Base-by-base conservation (phyloP, 2,888 invertebrate genomes). In the Leucania comma region DNA sequence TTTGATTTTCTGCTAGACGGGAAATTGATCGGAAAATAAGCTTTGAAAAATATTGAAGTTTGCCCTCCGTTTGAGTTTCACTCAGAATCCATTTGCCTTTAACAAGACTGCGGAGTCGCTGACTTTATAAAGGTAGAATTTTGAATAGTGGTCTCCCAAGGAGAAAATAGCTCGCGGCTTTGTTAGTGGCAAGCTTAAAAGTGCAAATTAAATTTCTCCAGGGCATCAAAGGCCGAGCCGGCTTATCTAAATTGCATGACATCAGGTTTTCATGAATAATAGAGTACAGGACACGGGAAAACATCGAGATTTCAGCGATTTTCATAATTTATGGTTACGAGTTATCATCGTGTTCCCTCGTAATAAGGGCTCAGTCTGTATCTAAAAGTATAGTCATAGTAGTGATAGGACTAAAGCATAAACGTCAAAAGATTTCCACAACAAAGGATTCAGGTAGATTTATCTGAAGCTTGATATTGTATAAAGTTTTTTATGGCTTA, bases 181-280 rank as follows among this genome's bases (percentile, higher is more conserved):
- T 86, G 87, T 88, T 87, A 86, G 82, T 84, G 78, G 82, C 76
- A 71, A 77, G 87, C 83, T 90, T 87, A 90, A 92, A 90, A 91
- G 90, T 92, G 91, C 88, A 92, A 91, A 93, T 93, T 92, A 91
- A 92, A 93, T 93, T 91, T 91, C 90, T 89, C 89, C 80, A 74
- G 87, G 82, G 83, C 86, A 83, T 89, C 88, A 90, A 90, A 89
- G 90, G 86, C 87, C 79, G 79, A 70, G 74, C 65, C 75, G 72
- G 87, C 89, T 92, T 90, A 93, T 92, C 88, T 92, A 91, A 92
- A 92, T 92, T 93, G 89, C 91, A 92, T 90, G 88, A 87, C 86
- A 87, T 84, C 87, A 85, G 88, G 85, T 89, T 90, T 91, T 88
- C 89, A 91, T 92, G 91, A 93, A 93, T 92, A 93, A 92, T 88